Conservation (phyloP, 2,113 vertebrate species). For the Nothocercus julius region DNA sequence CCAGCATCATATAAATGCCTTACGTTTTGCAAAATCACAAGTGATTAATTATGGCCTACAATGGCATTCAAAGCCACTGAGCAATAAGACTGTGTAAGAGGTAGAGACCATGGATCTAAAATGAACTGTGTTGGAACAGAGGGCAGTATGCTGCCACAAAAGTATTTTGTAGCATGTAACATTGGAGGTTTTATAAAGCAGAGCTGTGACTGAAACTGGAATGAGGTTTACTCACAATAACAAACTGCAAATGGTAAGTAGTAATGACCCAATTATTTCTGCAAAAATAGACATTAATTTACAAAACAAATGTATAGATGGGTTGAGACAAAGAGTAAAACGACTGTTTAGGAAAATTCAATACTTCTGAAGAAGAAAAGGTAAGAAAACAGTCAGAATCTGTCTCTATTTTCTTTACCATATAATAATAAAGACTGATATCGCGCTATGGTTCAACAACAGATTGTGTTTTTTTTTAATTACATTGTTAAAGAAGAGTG, state of each 20-base stretch:
- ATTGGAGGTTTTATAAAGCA: neutral
- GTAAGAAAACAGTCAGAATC: neutral
- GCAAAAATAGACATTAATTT: slow-evolving; percentile 48
- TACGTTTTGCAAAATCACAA: slow-evolving; percentile 6
- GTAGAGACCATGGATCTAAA: neutral
- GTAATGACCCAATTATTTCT: slow-evolving; percentile 53
- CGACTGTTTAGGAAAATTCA: slow-evolving; percentile 41
- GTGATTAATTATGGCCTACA: slow-evolving; percentile 51
- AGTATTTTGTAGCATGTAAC: neutral
- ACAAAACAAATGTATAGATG: slow-evolving; percentile 52
- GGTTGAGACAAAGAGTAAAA: slow-evolving; percentile 45
- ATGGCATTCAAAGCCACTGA: slow-evolving; percentile 11
- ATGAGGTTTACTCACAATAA: slow-evolving; percentile 47
- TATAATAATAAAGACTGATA: slow-evolving; percentile 15
- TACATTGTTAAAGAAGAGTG: neutral
- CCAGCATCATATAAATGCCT: slow-evolving; percentile 30
- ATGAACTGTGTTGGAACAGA: neutral
- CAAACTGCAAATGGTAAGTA: slow-evolving; percentile 59
- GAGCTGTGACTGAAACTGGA: slow-evolving; percentile 3
- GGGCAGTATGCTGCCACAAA: neutral
- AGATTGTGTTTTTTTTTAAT: neutral
- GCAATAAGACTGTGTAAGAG: neutral
- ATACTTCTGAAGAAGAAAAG: neutral
- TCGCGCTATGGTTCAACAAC: neutral
- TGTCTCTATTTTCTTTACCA: slow-evolving; percentile 27